These are phyloP conservation scores for Myotis daubentonii DNA, from an alignment of 2,797 vertebrate species.

Conservation along the genomic window DNA sequence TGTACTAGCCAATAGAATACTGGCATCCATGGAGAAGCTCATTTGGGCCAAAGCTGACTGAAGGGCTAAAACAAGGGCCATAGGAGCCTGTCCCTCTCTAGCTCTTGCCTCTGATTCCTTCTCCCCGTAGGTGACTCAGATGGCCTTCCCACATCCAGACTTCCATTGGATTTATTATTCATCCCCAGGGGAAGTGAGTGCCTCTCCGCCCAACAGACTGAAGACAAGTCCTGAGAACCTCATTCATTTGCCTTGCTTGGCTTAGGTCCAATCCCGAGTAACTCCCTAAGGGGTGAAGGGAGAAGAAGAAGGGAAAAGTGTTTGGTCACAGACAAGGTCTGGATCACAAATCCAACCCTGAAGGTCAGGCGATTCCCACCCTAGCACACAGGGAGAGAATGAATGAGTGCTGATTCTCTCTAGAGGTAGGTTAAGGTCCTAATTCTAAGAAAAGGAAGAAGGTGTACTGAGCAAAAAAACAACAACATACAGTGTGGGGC, in stretches of 20 bases:
- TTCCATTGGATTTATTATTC: neutral
- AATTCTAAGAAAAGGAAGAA: slow-evolving; percentile 32
- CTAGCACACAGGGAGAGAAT: neutral
- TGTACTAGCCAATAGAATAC: neutral
- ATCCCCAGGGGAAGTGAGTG: neutral
- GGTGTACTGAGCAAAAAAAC: neutral
- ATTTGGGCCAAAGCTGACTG: neutral
- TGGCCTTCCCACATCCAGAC: neutral
- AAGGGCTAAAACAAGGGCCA: neutral
- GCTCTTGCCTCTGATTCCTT: neutral
- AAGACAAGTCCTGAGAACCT: neutral
- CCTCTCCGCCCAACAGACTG: neutral
- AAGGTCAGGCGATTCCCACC: neutral
- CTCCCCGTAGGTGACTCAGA: neutral
- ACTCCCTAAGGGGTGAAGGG: neutral
- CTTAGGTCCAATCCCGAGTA: neutral
- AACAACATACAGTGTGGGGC: neutral
- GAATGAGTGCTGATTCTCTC: neutral
- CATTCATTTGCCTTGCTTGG: neutral
- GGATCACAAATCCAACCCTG: neutral
- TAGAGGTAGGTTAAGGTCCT: neutral
- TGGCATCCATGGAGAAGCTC: neutral
- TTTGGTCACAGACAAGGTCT: neutral
- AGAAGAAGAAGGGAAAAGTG: neutral
- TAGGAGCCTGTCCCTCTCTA: neutral